Percentiles rank a stretch among this genome's conserved stretches.
phyloP scores from a whole-genome alignment of 2,113 vertebrate species.

The Tetraodon nigroviridis region DNA sequence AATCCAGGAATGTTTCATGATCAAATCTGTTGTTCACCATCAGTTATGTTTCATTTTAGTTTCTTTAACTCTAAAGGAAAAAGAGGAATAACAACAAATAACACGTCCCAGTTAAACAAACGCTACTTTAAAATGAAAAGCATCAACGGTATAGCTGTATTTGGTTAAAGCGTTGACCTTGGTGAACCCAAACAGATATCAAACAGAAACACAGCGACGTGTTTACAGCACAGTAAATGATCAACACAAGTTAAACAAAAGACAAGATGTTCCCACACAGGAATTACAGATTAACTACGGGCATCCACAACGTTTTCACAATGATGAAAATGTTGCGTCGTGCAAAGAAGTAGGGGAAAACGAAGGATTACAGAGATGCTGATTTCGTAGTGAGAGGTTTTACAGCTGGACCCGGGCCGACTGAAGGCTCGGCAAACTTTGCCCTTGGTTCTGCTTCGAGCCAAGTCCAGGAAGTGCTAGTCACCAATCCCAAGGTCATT shows the following conservation, averaged over 20 bases:
- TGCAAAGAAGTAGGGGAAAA: slow-evolving; percentile 8
- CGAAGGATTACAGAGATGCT: slow-evolving; percentile 13
- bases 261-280: slow-evolving; percentile 51
- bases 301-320: slow-evolving; percentile 15
- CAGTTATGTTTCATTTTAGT: not conserved
- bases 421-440: slow-evolving; percentile 78
- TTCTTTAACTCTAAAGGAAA: slow-evolving; percentile 1
- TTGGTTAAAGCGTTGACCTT: slow-evolving; percentile 14
- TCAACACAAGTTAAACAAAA: slow-evolving; percentile 64
- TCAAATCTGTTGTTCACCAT: no score
- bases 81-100: not conserved
- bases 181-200: slow-evolving; percentile 35
- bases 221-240: slow-evolving; percentile 66
- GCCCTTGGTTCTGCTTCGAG: slow-evolving; percentile 79
- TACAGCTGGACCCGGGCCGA: slow-evolving; percentile 15
- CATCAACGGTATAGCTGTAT: slow-evolving; percentile 6
- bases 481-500: slow-evolving; percentile 92
- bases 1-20: no score
- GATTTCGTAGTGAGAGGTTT: not conserved
- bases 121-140: slow-evolving; percentile 2
- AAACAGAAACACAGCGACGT: slow-evolving; percentile 42
- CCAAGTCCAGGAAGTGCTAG: slow-evolving; percentile 76
- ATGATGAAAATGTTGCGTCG: not conserved
- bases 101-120: slow-evolving; percentile 8
- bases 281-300: slow-evolving; percentile 72